Conservation (phyloP, 2,113 vertebrate genomes). For the Silurus glanis region DNA sequence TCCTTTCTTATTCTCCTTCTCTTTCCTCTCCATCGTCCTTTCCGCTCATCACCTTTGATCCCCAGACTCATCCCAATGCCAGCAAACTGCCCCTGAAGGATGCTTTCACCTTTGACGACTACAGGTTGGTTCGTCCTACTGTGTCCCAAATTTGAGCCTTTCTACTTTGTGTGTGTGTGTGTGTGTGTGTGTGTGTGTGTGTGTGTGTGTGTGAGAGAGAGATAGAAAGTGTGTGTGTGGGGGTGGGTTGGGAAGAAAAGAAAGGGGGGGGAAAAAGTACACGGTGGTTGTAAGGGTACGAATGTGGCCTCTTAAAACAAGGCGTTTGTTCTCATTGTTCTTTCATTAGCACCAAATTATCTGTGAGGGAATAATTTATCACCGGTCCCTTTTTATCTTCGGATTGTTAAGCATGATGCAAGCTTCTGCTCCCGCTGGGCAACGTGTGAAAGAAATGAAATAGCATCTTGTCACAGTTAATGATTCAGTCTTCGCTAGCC, state of each 20-base stretch:
- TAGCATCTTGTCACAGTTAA: conserved; percentile 40
- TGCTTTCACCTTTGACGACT: conserved; percentile 97
- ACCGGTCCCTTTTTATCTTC: conserved; percentile 49
- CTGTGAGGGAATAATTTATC: conserved; percentile 64
- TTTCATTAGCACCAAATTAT: conserved; percentile 63
- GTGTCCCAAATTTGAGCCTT: conserved; percentile 34
- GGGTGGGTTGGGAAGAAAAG: not conserved
- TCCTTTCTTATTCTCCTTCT: conserved; percentile 1
- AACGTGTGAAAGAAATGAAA: conserved; percentile 41
- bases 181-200: not conserved
- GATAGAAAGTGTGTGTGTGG: not conserved
- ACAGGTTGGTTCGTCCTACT: conserved; percentile 84
- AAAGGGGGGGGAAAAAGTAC: not conserved
- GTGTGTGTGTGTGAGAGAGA: not conserved
- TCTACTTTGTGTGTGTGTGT: not conserved
- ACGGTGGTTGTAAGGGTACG: conserved; percentile 29
- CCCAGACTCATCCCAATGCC: conserved; percentile 93
- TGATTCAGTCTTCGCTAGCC: conserved; percentile 36
- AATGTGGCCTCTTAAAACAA: conserved; percentile 44
- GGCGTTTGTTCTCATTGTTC: conserved; percentile 58
- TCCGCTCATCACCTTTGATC: conserved; percentile 64
- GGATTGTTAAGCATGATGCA: conserved; percentile 50
- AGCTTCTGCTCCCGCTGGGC: conserved; percentile 33
- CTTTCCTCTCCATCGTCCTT: conserved; percentile 53
- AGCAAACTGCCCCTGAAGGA: conserved; percentile 97